Conservation (phyloP, 92 coral and sea anemone genomes). For the Desmophyllum pertusum region DNA sequence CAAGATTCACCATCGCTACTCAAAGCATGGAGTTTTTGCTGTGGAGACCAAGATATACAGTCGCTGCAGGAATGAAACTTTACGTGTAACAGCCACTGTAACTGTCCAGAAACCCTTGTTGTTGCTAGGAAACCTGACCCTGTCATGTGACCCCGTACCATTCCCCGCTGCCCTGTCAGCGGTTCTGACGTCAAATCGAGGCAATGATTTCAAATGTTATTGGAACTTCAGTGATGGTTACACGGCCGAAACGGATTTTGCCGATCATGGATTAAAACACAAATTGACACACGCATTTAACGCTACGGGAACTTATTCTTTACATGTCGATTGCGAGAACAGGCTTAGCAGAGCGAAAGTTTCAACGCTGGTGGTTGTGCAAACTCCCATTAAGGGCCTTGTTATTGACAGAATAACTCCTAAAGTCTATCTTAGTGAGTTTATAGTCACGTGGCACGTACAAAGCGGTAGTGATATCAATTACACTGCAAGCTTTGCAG, state of each 20-base stretch:
- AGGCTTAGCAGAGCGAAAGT: constrained; percentile 40
- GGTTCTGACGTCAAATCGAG: constrained; percentile 16
- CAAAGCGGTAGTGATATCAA: constrained; percentile 46
- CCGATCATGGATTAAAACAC: constrained; percentile 16
- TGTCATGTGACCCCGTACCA: constrained; percentile 29
- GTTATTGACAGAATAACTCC: constrained; percentile 21
- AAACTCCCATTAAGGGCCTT: constrained; percentile 39
- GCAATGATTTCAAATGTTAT: constrained; percentile 52
- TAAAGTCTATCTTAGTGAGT: constrained; percentile 13
- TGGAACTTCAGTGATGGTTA: constrained; percentile 58
- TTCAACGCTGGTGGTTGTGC: constrained; percentile 35
- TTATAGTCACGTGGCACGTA: constrained; percentile 51
- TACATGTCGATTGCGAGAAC: constrained; percentile 41
- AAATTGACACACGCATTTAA: constrained; percentile 22
- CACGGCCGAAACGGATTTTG: not conserved
- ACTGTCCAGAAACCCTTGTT: constrained; percentile 30
- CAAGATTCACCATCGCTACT: constrained; percentile 4
- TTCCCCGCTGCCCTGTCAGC: constrained; percentile 17
- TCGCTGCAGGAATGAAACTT: constrained; percentile 34
- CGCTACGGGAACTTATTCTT: constrained; percentile 36
- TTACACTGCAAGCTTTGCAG: constrained; percentile 47
- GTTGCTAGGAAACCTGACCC: constrained; percentile 33
- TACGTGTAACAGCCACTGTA: constrained; percentile 8
- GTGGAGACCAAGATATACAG: constrained; percentile 15
- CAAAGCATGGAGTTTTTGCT: constrained; percentile 16